phyloP scores from a whole-genome alignment of 1,140 invertebrate species.

The Chlorops oryzae region DNA sequence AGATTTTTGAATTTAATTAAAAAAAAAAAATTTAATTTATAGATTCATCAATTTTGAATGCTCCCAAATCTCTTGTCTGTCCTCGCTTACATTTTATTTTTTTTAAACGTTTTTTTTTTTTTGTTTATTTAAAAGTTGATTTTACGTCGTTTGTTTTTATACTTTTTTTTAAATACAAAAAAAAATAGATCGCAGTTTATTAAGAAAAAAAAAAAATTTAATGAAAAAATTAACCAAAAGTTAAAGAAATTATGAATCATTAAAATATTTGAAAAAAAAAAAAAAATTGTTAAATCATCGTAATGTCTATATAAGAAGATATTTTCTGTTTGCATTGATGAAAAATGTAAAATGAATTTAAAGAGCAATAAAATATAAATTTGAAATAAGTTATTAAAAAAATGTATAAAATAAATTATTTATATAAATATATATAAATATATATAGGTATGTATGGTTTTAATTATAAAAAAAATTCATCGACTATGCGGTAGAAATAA shows the following conservation, averaged over 20 bases:
- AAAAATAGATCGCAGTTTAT: slow-evolving; percentile 6
- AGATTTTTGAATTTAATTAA: too few species aligned
- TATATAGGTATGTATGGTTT: too few species aligned
- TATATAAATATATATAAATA: too few species aligned
- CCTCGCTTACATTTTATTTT: too few species aligned
- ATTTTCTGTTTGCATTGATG: not conserved
- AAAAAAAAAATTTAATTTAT: too few species aligned
- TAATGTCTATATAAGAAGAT: not conserved
- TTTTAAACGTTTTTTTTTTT: slow-evolving; percentile 9
- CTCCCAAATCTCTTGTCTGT: too few species aligned
- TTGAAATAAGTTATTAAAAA: slow-evolving; percentile 2
- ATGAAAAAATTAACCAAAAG: slow-evolving; percentile 21
- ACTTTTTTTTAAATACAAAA: slow-evolving; percentile 9
- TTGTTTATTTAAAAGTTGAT: slow-evolving; percentile 5
- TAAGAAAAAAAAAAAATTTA: slow-evolving; percentile 9
- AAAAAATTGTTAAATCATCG: not conserved
- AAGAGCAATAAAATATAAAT: slow-evolving; percentile 5
- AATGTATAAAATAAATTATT: not conserved
- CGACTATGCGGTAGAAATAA: too few species aligned
- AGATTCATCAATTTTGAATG: too few species aligned
- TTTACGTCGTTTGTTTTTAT: slow-evolving; percentile 2
- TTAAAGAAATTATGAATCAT: slow-evolving; percentile 18
- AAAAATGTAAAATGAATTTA: slow-evolving; percentile 10
- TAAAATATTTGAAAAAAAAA: slow-evolving; percentile 2
- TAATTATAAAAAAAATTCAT: too few species aligned